Base-by-base conservation (phyloP, 2,888 invertebrate genomes). In the Drosophila maculinotata region DNA sequence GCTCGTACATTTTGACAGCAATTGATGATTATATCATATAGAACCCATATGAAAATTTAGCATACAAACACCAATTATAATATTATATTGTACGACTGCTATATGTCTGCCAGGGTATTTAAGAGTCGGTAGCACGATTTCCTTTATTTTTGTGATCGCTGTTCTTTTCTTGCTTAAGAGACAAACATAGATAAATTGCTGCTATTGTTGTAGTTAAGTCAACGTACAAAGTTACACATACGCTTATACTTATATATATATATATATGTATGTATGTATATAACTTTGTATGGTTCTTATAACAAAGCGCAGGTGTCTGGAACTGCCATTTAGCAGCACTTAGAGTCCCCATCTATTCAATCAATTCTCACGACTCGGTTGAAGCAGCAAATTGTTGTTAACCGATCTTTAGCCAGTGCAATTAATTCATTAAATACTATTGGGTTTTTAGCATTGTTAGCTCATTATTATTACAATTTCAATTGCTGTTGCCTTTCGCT, bases 101-200 rank as follows among this genome's bases (percentile, higher is more conserved):
- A 2, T 3, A 20, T 20, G 7, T 38, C 2, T 10, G 2, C 9
- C 2, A 45, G 20, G 30, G 45, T 12, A 45, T 45, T 23, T 14
- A 12, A 1, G 20, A 12, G 6, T 45, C 45, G 31, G 6, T 9
- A 14, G 17, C 1, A 17, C 20, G 17, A 28, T 42, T 44, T 28
- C 8, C 14, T 42, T 1, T 14, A 17, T 28, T 51, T 39, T 36
- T 41, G 14, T 39, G 28, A 48, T 51, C 51, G 33, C 51, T 52
- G 36, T 60, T 56, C 57, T 59, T 51, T 57, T 36, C 35, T 64
- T 36, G 63, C 58, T 54, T 36, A 67, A 58, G 68, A 58, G 64
- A 68, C 60, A 79, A 76, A 79, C 77, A 62, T 52, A 66, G 71
- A 79, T 79, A 76, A 68, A 67, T 80, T 67, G 78, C 66, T 65